Percentiles rank a stretch among this genome's conserved stretches.
phyloP scores from a whole-genome alignment of 1,140 invertebrate genomes.

The Ceratina calcarata region DNA sequence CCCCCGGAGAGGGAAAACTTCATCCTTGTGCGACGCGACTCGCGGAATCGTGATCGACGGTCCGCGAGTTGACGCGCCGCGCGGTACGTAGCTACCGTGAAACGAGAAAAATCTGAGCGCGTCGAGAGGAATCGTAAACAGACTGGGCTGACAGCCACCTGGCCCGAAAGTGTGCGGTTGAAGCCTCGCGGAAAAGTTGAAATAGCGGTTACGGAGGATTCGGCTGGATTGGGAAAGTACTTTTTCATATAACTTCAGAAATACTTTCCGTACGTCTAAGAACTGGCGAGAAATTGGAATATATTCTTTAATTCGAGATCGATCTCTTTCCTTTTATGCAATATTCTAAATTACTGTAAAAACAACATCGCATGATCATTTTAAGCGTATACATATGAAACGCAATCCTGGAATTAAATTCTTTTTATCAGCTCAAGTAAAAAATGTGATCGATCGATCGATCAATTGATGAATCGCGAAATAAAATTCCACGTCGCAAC shows the following conservation, averaged over 20 bases:
- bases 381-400: background rate
- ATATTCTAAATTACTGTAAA: no score
- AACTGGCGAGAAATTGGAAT: no score
- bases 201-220: background rate
- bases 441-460: background rate
- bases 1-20: background rate
- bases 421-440: no score
- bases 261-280: no score
- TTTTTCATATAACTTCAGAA: no score
- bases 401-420: background rate
- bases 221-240: background rate
- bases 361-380: no score
- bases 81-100: constrained; percentile 1
- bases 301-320: no score
- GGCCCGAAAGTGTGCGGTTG: background rate
- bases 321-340: no score
- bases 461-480: background rate
- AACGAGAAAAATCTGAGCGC: constrained; percentile 13
- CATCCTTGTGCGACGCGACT: background rate
- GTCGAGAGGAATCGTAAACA: background rate
- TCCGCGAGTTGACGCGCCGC: background rate
- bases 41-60: constrained; percentile 42
- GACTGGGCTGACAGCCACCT: background rate
- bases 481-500: no score
- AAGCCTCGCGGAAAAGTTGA: background rate